Base-by-base conservation (phyloP, 2,797 vertebrate genomes). In the Acipenser ruthenus region DNA sequence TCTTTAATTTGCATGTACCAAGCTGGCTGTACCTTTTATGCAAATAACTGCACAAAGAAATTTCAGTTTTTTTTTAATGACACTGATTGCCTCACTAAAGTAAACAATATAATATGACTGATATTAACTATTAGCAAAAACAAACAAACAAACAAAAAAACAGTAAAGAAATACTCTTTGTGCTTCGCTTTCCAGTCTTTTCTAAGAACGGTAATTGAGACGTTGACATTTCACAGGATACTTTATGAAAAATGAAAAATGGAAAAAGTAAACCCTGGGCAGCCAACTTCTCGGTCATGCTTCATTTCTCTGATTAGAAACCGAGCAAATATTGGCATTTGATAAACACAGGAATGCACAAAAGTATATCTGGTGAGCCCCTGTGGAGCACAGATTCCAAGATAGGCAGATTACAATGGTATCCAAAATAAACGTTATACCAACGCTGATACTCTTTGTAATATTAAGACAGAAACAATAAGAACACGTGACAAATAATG, bases 1-100 rank as follows among this genome's bases (percentile, higher is more conserved):
- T 74, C 80, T 74, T 75, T 50, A 79, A 87, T 90, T 89, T 90
- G 87, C 87, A 87, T 91, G 85, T 84, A 82, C 83, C 85, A 85
- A 81, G 81, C 82, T 80, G 83, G 83, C 85, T 85, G 81, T 83
- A 86, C 81, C 79, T 79, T 83, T 83, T 83, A 90, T 90, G 85
- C 87, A 90, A 90, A 89, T 84, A 79, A 73, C 71, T 78, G 75
- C 82, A 87, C 85, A 89, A 89, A 85, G 83, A 75, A 79, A 77
- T 82, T 81, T 80, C 82, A 84, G 79, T 79, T 86, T 87, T 82
- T 82, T 78, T 80, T 73, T 18, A 78, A 77, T 68, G 77, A 88
- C 81, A 83, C 80, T 82, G 75, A 82, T 79, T 81, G 78, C 72
- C 80, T 80, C 72, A 69, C 69, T 68, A 81, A 63, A 80, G 81